A percentile compares a stretch with the other conserved stretches of the same genome.
Conservation (phyloP, 1,140 invertebrate genomes). For the Drosophila lini region DNA sequence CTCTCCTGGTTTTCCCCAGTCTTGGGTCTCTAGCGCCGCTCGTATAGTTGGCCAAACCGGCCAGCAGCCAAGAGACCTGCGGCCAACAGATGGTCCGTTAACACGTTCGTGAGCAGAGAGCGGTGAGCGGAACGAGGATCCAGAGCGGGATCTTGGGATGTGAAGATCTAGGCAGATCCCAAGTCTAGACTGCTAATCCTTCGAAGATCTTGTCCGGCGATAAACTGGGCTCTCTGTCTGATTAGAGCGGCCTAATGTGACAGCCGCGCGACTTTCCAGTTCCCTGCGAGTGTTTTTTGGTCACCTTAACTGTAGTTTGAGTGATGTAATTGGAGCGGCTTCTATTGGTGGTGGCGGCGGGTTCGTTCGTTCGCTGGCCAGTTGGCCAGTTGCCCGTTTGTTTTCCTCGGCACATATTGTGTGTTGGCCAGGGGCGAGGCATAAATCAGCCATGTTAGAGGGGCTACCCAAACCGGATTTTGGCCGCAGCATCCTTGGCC, state of each 20-base stretch:
- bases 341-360: slow-evolving; percentile 28
- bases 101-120: slow-evolving; percentile 33
- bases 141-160: slow-evolving; percentile 15
- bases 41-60: slow-evolving; percentile 63
- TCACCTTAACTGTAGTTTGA: slow-evolving; percentile 70
- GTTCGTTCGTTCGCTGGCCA: slow-evolving; percentile 4
- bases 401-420: slow-evolving; percentile 34
- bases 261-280: slow-evolving; percentile 68
- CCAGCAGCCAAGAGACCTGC: slow-evolving; percentile 14
- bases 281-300: slow-evolving; percentile 47
- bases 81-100: slow-evolving; percentile 61
- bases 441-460: slow-evolving; percentile 74
- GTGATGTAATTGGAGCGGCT: slow-evolving; percentile 79
- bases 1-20: neutral
- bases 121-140: slow-evolving; percentile 5
- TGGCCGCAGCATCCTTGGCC: slow-evolving; percentile 53
- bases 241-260: slow-evolving; percentile 75
- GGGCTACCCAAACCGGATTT: slow-evolving; percentile 56
- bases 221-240: slow-evolving; percentile 76
- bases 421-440: slow-evolving; percentile 33
- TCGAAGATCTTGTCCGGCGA: slow-evolving; percentile 75
- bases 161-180: slow-evolving; percentile 43
- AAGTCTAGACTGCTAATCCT: slow-evolving; percentile 77
- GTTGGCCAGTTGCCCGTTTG: slow-evolving; percentile 11
- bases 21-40: slow-evolving; percentile 53